These are phyloP conservation scores for Lobophora halterata DNA, from an alignment of 2,888 invertebrate species.

Conservation along the genomic window DNA sequence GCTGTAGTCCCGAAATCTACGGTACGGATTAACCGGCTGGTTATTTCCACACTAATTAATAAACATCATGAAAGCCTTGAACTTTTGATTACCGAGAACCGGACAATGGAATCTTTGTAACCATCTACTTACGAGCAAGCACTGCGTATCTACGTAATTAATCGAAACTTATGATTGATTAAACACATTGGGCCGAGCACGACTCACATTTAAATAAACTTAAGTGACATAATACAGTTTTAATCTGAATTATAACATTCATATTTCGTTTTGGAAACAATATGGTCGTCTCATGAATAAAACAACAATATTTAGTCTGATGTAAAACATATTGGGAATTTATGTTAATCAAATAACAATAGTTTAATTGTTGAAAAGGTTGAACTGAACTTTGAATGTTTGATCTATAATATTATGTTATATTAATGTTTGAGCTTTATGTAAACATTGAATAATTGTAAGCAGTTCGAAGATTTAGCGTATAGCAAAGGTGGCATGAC, in stretches of 20 bases:
- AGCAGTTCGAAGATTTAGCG: not conserved
- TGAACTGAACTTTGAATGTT: conserved; percentile 34
- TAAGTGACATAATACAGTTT: conserved; percentile 77
- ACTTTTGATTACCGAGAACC: conserved; percentile 68
- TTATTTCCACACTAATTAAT: conserved; percentile 74
- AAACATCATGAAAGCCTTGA: conserved; percentile 73
- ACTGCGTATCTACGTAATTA: conserved; percentile 76
- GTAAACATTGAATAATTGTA: conserved; percentile 24
- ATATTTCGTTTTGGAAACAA: conserved; percentile 71
- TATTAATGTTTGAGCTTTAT: conserved; percentile 23
- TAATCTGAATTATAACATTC: conserved; percentile 73
- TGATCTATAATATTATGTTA: conserved; percentile 25
- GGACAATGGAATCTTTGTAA: conserved; percentile 71
- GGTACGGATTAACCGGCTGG: conserved; percentile 52
- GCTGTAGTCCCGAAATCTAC: conserved; percentile 6
- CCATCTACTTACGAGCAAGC: conserved; percentile 56
- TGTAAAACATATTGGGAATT: conserved; percentile 62
- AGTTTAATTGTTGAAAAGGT: conserved; percentile 59
- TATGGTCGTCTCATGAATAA: conserved; percentile 68
- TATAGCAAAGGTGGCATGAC: conserved; percentile 1
- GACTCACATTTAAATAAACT: conserved; percentile 77
- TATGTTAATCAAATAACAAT: conserved; percentile 64
- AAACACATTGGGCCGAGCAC: conserved; percentile 75
- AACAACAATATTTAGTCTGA: conserved; percentile 56
- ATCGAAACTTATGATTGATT: conserved; percentile 79